phyloP scores from a whole-genome alignment of 1,140 invertebrate species.

The Ctenoplectra terminalis region DNA sequence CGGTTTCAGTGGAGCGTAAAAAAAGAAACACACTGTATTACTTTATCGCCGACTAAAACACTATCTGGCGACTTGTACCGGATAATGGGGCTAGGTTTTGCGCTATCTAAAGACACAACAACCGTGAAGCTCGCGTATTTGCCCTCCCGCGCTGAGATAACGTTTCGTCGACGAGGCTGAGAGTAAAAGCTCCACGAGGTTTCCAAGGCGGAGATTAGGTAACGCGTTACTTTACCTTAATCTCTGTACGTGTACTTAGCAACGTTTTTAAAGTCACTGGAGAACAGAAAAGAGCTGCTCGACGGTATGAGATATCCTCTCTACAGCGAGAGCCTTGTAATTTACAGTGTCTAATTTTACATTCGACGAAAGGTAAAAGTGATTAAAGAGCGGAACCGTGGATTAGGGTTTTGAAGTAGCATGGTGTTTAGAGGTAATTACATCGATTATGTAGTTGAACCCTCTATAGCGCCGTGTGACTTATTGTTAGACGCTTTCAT shows the following conservation, averaged over 20 bases:
- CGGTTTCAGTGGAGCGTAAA: neutral
- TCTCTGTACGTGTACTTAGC: neutral
- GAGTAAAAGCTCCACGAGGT: neutral
- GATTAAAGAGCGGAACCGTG: neutral
- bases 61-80: neutral
- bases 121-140: neutral
- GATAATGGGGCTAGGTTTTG: constrained; percentile 39
- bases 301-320: neutral
- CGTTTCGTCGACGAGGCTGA: constrained; percentile 21
- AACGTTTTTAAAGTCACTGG: constrained; percentile 13
- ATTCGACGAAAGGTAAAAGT: neutral
- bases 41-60: neutral
- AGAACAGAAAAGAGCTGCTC: neutral
- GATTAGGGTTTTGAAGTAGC: too few species aligned
- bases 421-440: too few species aligned
- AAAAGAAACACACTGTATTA: neutral
- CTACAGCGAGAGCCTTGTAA: too few species aligned
- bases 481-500: too few species aligned
- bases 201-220: constrained; percentile 28
- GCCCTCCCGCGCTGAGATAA: constrained; percentile 4
- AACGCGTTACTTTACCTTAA: constrained; percentile 36
- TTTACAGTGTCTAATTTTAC: neutral
- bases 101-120: neutral
- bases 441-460: too few species aligned
- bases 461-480: too few species aligned